phyloP scores from a whole-genome alignment of 2,888 invertebrate species.

The Tachina lurida region DNA sequence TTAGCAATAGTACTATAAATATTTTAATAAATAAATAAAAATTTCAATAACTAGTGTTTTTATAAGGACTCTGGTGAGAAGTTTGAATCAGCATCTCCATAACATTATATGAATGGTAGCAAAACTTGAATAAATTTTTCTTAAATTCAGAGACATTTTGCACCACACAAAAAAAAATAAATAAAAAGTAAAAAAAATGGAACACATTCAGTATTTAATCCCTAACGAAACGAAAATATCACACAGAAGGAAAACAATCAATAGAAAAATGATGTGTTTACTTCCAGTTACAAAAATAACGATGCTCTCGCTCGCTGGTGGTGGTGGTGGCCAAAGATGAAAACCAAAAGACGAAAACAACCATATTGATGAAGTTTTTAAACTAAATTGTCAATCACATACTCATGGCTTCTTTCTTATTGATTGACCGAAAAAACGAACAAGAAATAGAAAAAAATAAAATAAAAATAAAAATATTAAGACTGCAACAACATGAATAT shows the following conservation, averaged over 20 bases:
- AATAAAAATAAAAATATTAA: neutral
- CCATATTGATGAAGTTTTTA: slow-evolving; percentile 53
- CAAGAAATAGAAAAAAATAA: neutral
- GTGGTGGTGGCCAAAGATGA: neutral
- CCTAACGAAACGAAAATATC: slow-evolving; percentile 56
- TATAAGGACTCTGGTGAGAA: no score
- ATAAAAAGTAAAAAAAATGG: neutral
- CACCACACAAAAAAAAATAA: neutral
- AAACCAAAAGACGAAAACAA: neutral
- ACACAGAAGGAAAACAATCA: slow-evolving; percentile 59
- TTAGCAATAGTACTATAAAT: neutral
- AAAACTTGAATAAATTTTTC: neutral
- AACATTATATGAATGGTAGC: no score
- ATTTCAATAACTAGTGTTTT: neutral
- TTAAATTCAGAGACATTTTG: slow-evolving; percentile 18
- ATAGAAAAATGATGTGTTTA: slow-evolving; percentile 60
- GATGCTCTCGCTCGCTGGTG: slow-evolving; percentile 31
- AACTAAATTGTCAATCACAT: slow-evolving; percentile 46
- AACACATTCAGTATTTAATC: slow-evolving; percentile 41
- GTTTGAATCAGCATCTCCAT: no score
- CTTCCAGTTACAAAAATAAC: slow-evolving; percentile 29
- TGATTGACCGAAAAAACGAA: slow-evolving; percentile 53
- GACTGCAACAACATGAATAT: slow-evolving; percentile 52
- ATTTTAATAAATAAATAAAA: neutral
- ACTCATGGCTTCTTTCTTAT: slow-evolving; percentile 40